These are phyloP conservation scores for Zootermopsis nevadensis DNA, from an alignment of 2,888 invertebrate species.

Conservation along the genomic window DNA sequence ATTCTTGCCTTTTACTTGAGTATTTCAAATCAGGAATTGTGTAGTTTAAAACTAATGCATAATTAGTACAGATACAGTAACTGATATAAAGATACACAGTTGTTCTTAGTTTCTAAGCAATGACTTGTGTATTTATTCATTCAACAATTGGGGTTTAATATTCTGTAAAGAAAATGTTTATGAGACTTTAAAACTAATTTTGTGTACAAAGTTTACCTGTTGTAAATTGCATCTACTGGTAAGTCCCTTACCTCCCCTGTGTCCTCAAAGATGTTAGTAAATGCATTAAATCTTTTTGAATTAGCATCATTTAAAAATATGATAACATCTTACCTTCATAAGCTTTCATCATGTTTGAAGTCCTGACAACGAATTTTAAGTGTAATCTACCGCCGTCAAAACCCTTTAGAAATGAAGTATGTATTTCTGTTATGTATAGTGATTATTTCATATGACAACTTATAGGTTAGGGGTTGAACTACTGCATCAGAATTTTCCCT, in stretches of 20 bases:
- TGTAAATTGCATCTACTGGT: background rate
- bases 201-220: conserved; percentile 6
- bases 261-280: background rate
- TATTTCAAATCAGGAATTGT: background rate
- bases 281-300: no score
- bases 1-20: background rate
- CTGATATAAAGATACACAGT: background rate
- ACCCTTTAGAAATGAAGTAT: no score
- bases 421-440: no score
- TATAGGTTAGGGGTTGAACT: no score
- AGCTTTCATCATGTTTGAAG: no score
- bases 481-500: no score
- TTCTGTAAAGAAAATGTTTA: background rate
- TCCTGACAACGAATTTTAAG: no score
- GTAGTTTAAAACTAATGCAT: background rate
- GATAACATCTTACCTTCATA: no score
- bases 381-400: no score
- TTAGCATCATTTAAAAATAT: no score
- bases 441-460: no score
- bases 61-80: background rate
- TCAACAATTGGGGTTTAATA: background rate
- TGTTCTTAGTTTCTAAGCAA: conserved; percentile 6
- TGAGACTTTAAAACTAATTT: background rate
- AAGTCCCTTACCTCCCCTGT: background rate
- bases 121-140: background rate